These are phyloP conservation scores for Cephus sareptanus DNA, from an alignment of 2,888 invertebrate species.

Conservation along the genomic window DNA sequence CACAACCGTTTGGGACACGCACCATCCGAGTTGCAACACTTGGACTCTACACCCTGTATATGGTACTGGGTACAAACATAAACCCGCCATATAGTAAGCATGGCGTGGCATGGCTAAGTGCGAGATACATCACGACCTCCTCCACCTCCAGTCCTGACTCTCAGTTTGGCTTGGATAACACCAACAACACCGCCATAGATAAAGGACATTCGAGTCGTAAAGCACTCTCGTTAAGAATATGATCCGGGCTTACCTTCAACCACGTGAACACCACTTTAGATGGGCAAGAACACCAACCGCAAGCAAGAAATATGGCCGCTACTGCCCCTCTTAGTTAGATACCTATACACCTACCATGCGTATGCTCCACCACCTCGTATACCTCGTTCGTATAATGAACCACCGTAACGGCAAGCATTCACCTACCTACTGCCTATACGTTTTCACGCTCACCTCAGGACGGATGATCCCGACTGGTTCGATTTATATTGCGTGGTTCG, in stretches of 20 bases:
- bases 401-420: constrained; percentile 36
- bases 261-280: constrained; percentile 37
- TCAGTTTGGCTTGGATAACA: constrained; percentile 58
- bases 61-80: not conserved
- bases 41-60: not conserved
- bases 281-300: constrained; percentile 8
- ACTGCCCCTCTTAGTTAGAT: constrained; percentile 54
- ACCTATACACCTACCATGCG: constrained; percentile 19
- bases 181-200: constrained; percentile 62
- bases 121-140: constrained; percentile 62
- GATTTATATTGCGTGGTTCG: constrained; percentile 50
- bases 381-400: constrained; percentile 44
- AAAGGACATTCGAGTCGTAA: constrained; percentile 60
- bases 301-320: constrained; percentile 49
- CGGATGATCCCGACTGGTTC: constrained; percentile 45
- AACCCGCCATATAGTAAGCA: constrained; percentile 13
- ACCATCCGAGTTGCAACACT: not conserved
- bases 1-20: not conserved
- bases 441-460: constrained; percentile 36
- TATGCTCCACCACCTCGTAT: constrained; percentile 34
- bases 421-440: constrained; percentile 25
- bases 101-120: constrained; percentile 57
- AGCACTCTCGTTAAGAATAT: constrained; percentile 65
- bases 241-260: constrained; percentile 62
- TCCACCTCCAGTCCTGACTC: constrained; percentile 28